phyloP scores from a whole-genome alignment of 2,797 vertebrate species.

The Thamnophis elegans region DNA sequence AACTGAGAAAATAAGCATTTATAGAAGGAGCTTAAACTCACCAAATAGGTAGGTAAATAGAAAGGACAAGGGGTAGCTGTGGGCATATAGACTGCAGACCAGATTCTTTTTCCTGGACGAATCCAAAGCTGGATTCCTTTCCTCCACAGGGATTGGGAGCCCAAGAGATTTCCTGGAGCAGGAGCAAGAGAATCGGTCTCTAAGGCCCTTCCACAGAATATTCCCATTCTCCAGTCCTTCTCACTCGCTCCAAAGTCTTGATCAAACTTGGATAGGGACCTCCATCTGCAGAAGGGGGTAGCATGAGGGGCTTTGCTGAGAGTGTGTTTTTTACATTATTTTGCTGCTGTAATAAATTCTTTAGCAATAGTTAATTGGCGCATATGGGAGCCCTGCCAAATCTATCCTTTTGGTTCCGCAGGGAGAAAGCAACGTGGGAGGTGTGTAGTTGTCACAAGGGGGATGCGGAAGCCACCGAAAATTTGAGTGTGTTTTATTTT shows the following conservation, averaged over 20 bases:
- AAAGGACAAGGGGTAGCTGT: slow-evolving; percentile 76
- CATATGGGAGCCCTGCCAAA: slow-evolving; percentile 8
- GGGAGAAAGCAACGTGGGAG: neutral
- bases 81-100: slow-evolving; percentile 68
- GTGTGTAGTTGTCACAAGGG: neutral
- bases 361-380: slow-evolving; percentile 16
- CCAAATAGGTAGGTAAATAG: slow-evolving; percentile 79
- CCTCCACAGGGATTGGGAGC: slow-evolving; percentile 16
- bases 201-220: neutral
- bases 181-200: slow-evolving; percentile 47
- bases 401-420: no score
- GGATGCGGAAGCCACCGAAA: neutral
- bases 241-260: neutral
- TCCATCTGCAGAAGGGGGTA: neutral
- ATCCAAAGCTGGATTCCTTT: neutral
- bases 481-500: slow-evolving; percentile 36
- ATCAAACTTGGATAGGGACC: neutral
- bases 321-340: neutral
- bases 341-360: neutral
- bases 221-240: neutral
- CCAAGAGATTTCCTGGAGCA: slow-evolving; percentile 40
- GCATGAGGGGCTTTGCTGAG: neutral
- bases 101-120: slow-evolving; percentile 59
- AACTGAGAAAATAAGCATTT: slow-evolving; percentile 70
- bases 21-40: slow-evolving; percentile 76